A percentile compares a stretch with the other conserved stretches of the same genome.
phyloP scores from a whole-genome alignment of 2,888 invertebrate genomes.

The Hyppa rectilinea region DNA sequence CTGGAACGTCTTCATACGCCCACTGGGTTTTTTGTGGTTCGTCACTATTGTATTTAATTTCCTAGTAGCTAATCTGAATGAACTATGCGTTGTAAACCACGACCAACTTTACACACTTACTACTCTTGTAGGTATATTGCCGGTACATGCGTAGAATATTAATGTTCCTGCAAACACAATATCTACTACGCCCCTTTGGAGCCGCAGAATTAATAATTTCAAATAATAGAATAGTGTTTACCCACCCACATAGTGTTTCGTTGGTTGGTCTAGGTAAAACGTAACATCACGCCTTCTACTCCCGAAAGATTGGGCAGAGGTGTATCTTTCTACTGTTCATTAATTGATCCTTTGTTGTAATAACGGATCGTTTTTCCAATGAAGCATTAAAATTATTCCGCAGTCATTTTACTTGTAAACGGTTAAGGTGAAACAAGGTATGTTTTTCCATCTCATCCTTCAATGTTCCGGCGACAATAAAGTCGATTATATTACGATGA shows the following conservation, averaged over 20 bases:
- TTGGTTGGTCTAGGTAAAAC: neutral
- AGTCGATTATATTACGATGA: neutral
- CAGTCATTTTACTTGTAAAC: neutral
- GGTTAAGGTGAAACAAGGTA: neutral
- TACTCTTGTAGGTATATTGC: too few species aligned
- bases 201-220: neutral
- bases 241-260: neutral
- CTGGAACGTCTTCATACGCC: neutral
- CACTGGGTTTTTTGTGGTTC: slow-evolving; percentile 11
- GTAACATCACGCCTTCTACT: too few species aligned
- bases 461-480: neutral
- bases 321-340: too few species aligned
- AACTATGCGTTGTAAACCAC: neutral
- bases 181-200: neutral
- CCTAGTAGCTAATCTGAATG: neutral
- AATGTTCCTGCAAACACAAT: neutral
- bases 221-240: neutral
- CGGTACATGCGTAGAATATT: neutral
- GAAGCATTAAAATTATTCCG: neutral
- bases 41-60: slow-evolving; percentile 16
- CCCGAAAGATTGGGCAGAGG: too few species aligned
- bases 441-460: neutral
- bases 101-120: neutral
- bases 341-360: neutral
- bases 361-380: neutral